Evolutionary conservation across 2,113 vertebrate genomes (phyloP), one percentile per base, ranked within the genome.

Genomic region (Xiphias gladius): DNA sequence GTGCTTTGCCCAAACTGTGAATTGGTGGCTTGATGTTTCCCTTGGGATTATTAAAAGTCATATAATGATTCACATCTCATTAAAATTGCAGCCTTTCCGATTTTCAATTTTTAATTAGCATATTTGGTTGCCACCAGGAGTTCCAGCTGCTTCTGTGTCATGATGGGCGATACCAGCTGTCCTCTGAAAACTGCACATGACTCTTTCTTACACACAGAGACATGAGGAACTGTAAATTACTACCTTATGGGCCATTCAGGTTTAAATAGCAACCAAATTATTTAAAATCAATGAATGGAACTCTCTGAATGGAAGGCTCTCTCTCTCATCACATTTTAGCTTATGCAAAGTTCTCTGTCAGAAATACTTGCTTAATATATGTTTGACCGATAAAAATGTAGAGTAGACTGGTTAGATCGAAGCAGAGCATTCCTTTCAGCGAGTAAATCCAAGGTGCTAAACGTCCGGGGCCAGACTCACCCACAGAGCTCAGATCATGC

Each of bases 131-230:
- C 82, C 80, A 77, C 76, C 73, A 81, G 76, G 75, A 83, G 52
- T 78, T 64, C 78, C 82, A 88, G 91, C 88, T 90, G 89, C 74
- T 86, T 82, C 57, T 80, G 65, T 57, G 41, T 80, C 50, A 76
- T 85, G 64, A 89, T 86, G 62, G 55, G 70, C 6, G n/a, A 72
- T 72, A 63, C 85, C 88, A 90, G 89, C 86, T 88, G 85, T 90
- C 81, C 65, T 64, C 48, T 26, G 41, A 69, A 57, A 73, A 69
- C 69, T 58, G 68, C 63, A 59, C 73, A 70, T 46, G 66, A 78
- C 19, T 20, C 41, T 30, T 68, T 62, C 81, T 62, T 61, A 37
- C 32, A 68, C 30, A 46, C 64, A 66, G 24, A 59, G 28, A 74
- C 54, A 39, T 26, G 20, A 83, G 32, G 63, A 39, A 30, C 57